Percentiles rank a stretch among this genome's conserved stretches.
Conservation (phyloP, 2,888 invertebrate genomes). For the Drosophila buzzatii region DNA sequence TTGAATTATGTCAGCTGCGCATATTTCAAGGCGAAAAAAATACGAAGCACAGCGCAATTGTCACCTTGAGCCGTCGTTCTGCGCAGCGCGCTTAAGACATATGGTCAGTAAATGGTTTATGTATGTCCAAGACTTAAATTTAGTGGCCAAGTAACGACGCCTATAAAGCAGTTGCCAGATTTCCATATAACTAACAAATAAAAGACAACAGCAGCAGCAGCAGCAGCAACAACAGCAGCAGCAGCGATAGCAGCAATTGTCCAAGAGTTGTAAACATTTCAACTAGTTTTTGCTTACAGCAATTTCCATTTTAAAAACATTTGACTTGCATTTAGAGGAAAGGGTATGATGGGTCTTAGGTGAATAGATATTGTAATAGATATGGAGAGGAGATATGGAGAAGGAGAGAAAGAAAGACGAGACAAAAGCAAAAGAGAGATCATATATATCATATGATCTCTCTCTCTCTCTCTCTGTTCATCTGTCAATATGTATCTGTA, state of each 20-base stretch:
- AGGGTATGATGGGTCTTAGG: neutral
- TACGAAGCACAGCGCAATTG: constrained; percentile 17
- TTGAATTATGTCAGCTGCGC: constrained; percentile 16
- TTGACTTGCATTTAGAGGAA: constrained; percentile 14
- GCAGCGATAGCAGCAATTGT: constrained; percentile 29
- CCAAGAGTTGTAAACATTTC: constrained; percentile 46
- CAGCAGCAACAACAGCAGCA: constrained; percentile 30
- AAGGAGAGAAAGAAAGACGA: too few species aligned
- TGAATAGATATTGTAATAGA: neutral
- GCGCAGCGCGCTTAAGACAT: constrained; percentile 28
- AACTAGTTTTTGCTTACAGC: constrained; percentile 64
- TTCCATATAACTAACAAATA: constrained; percentile 65
- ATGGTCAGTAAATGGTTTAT: constrained; percentile 38
- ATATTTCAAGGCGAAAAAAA: constrained; percentile 15
- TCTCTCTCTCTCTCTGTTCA: too few species aligned
- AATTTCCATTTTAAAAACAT: constrained; percentile 68
- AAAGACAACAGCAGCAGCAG: constrained; percentile 28
- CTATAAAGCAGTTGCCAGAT: constrained; percentile 61
- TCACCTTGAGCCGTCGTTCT: constrained; percentile 72
- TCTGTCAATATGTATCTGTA: neutral
- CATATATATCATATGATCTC: too few species aligned
- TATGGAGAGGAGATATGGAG: neutral
- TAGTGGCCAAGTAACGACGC: constrained; percentile 60
- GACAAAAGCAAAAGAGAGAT: too few species aligned
- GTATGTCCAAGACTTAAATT: constrained; percentile 11